A percentile compares a stretch with the other conserved stretches of the same genome.
Conservation (phyloP, 2,797 vertebrate genomes). For the Urocyon cinereoargenteus region DNA sequence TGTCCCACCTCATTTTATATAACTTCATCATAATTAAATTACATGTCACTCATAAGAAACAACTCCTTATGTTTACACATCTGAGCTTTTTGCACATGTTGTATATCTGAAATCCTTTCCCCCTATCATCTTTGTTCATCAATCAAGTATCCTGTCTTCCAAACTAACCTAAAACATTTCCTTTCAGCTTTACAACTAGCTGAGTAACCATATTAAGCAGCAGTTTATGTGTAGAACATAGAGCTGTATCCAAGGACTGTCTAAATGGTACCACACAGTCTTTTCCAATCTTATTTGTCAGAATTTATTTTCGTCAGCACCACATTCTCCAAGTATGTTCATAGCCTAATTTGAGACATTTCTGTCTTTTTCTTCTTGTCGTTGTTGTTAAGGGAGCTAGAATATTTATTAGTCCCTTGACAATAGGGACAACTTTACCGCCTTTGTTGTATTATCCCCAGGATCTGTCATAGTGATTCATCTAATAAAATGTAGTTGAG, state of each 20-base stretch:
- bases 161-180: conserved; percentile 36
- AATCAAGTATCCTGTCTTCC: conserved; percentile 28
- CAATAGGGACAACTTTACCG: neutral
- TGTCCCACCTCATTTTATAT: neutral
- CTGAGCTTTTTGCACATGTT: neutral
- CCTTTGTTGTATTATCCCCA: neutral
- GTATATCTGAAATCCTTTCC: neutral
- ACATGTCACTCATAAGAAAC: neutral
- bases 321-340: conserved; percentile 31
- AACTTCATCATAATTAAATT: neutral
- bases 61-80: neutral
- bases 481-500: neutral
- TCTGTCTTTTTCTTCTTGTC: neutral
- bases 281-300: conserved; percentile 10
- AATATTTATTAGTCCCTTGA: conserved; percentile 30
- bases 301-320: conserved; percentile 38
- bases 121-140: neutral
- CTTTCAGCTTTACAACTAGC: neutral
- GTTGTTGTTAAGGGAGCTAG: neutral
- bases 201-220: neutral
- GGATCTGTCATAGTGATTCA: neutral
- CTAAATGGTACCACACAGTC: neutral
- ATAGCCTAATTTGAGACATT: neutral
- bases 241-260: neutral
- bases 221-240: neutral